These are phyloP conservation scores for Phenganax subtilis DNA, from an alignment of 92 coral and sea anemone species.

Conservation along the genomic window DNA sequence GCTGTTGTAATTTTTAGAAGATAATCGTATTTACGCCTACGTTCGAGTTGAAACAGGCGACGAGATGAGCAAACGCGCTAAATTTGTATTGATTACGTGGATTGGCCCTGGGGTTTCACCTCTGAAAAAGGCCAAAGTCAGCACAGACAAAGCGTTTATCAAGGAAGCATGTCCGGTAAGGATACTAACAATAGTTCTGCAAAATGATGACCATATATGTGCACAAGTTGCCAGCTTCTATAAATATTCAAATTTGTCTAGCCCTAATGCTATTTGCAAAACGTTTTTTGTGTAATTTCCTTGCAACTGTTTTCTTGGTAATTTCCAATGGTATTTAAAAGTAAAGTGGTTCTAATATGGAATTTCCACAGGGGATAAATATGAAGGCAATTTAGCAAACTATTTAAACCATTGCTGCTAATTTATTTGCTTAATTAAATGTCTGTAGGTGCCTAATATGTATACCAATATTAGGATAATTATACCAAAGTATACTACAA, in stretches of 20 bases:
- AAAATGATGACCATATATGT: slow-evolving; percentile 19
- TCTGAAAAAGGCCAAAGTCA: slow-evolving; percentile 83
- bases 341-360: not conserved
- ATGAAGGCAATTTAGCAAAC: too few relatives aligned
- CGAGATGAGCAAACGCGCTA: slow-evolving; percentile 88
- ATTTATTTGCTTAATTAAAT: too few relatives aligned
- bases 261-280: not conserved
- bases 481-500: too few relatives aligned
- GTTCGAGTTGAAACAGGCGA: slow-evolving; percentile 87
- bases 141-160: slow-evolving; percentile 79
- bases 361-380: too few relatives aligned
- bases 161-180: slow-evolving; percentile 72
- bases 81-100: slow-evolving; percentile 93
- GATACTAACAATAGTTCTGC: too few relatives aligned
- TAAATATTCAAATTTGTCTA: not conserved
- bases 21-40: slow-evolving; percentile 66
- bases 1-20: slow-evolving; percentile 47
- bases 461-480: too few relatives aligned
- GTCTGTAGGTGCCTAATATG: too few relatives aligned
- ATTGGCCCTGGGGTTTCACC: slow-evolving; percentile 64
- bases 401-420: too few relatives aligned
- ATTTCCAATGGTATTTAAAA: not conserved
- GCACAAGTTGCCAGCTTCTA: not conserved
- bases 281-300: not conserved
- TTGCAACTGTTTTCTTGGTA: not conserved